Base-by-base conservation (phyloP, 2,797 vertebrate species). In the Spea hammondii region DNA sequence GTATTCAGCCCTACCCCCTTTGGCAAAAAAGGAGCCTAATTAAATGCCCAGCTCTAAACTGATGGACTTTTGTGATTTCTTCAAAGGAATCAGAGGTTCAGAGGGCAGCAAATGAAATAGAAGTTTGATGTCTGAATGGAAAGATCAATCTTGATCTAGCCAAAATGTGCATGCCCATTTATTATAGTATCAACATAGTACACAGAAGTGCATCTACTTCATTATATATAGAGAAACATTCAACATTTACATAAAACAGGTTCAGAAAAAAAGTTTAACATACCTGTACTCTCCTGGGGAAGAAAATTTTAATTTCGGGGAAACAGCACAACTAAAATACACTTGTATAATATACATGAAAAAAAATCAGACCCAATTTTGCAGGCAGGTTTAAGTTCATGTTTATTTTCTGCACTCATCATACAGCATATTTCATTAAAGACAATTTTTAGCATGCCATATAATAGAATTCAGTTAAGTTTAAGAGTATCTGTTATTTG, bases 171-270 rank as follows among this genome's bases (percentile, higher is more conserved):
- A 17, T 74, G 45, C 45, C 5, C 44, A n/a, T 84, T 85, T 87
- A 84, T 80, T 83, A 80, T 80, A 84, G 78, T 54, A 6, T 79
- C 79, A 72, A 70, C 75, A 76, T 81, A 86, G 83, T 83, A 81
- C 83, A 48, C 14, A 76, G 85, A 83, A 79, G 83, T 85, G 14
- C 84, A 32, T 32, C 32, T 32, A 32, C 1, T 32, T 32, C 32
- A 32, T 32, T 32, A 32, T 83, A 83, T 79, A 80, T 17, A 44
- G 69, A 55, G 51, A 54, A 72, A 72, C 70, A 72, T 44, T 72
- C 46, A 46, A 54, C 44, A 47, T 72, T 45, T 53, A 57, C 59
- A 72, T 72, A 32, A 32, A 32, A 32, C 32, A 32, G 32, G 32
- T 32, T 32, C 32, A 32, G 32, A 32, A 32, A 32, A 32, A 32